Base-by-base conservation (phyloP, 2,888 invertebrate genomes). In the Yponomeuta plumbellus region DNA sequence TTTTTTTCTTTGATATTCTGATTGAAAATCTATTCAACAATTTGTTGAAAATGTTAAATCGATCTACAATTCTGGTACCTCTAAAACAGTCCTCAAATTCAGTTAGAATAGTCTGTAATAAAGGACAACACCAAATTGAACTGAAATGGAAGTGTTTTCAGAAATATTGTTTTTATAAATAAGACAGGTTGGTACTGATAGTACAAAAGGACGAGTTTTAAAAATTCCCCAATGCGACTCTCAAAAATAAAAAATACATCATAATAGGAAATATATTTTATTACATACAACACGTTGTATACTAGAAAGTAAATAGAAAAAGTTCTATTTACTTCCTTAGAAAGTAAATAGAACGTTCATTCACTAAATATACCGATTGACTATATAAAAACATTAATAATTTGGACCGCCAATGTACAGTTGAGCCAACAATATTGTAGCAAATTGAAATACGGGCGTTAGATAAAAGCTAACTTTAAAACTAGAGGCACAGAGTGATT, bases 251-350 rank as follows among this genome's bases (percentile, higher is more conserved):
- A 52, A 52, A 52, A 3, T 17, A 4, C 4, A 76, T 81, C 83
- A 44, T 44, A 84, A 84, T 84, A 84, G 80, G 83, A 82, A 86
- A 57, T 85, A 86, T 84, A 86, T 85, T 86, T 87, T 83, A 86
- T 80, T 80, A 78, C 76, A 80, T 86, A 85, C 81, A 87, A 83
- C 85, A 81, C 85, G 79, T 74, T 82, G 76, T 78, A 83, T 77
- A 82, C 82, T 81, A 81, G 74, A 79, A 77, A 83, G 85, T 83
- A 83, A 81, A 83, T 80, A 72, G 72, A 80, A 76, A n/a, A n/a
- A n/a, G n/a, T n/a, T n/a, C n/a, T n/a, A n/a, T n/a, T n/a, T n/a
- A n/a, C n/a, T n/a, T 57, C 77, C 80, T 80, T 81, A 84, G 74
- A 79, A 77, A 83, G 85, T 83, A 83, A 81, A 83, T 80, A 72